Percentiles rank a stretch among this genome's conserved stretches.
Evolutionary conservation across 2,797 vertebrate genomes (phyloP).

Genomic region (Pantherophis vulpinus): DNA sequence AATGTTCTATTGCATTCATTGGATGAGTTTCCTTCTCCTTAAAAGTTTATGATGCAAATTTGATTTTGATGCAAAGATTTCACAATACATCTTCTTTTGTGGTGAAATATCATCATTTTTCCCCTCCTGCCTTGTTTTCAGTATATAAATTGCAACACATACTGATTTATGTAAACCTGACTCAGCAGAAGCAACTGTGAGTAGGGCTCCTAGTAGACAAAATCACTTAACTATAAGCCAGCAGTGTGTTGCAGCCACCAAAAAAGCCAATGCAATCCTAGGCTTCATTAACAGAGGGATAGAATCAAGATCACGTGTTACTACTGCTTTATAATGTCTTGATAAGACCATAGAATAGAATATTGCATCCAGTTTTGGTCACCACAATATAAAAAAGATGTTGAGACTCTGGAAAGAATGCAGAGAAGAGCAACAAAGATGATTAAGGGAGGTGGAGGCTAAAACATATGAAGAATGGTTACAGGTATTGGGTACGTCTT

Average conservation of each 20-base stretch:
- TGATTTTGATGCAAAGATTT: neutral
- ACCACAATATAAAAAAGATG: neutral
- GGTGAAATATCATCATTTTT: neutral
- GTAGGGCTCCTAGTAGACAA: neutral
- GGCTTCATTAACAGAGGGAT: neutral
- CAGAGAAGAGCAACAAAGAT: neutral
- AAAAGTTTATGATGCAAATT: neutral
- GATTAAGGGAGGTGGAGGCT: neutral
- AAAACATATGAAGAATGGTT: neutral
- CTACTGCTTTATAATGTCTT: neutral
- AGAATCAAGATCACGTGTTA: neutral
- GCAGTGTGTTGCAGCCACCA: neutral
- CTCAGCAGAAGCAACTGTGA: neutral
- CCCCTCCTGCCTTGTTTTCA: neutral
- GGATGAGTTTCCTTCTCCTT: neutral
- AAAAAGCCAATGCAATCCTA: neutral
- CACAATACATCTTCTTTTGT: neutral
- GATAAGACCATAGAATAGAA: neutral
- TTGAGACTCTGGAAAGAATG: neutral
- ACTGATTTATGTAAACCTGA: neutral
- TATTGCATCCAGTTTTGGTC: neutral
- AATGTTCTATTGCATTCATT: neutral
- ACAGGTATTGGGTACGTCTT: neutral
- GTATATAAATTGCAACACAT: neutral
- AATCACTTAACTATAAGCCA: neutral